These are phyloP conservation scores for Cottoperca gobio DNA, from an alignment of 2,797 vertebrate genomes.

Conservation along the genomic window DNA sequence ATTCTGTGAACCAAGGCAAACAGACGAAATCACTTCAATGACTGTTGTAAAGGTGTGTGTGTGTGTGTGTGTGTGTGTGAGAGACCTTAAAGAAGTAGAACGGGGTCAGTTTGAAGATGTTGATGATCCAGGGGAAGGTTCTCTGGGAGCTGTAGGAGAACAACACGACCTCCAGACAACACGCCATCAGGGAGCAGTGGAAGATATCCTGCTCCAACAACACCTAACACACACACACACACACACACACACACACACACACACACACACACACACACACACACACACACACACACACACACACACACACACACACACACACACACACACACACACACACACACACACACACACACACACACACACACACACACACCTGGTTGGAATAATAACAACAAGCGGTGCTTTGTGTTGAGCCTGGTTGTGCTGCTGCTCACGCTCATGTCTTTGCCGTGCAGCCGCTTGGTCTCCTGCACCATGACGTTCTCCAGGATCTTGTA, in stretches of 20 bases:
- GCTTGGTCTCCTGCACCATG: slow-evolving; percentile 91
- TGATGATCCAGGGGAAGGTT: slow-evolving; percentile 96
- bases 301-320: background rate
- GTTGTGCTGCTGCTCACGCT: slow-evolving; percentile 85
- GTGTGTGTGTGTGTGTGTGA: background rate
- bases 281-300: background rate
- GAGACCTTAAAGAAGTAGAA: slow-evolving; percentile 98
- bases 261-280: background rate
- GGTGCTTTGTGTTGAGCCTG: too few species aligned
- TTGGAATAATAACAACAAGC: too few species aligned
- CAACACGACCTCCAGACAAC: slow-evolving; percentile 95
- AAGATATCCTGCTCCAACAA: slow-evolving; percentile 95
- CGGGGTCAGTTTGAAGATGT: slow-evolving; percentile 87
- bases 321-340: too few species aligned
- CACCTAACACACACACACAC: slow-evolving; percentile 77
- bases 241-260: too few species aligned
- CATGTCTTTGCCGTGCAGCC: slow-evolving; percentile 95
- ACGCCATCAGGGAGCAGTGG: slow-evolving; percentile 93
- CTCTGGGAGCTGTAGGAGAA: slow-evolving; percentile 96
- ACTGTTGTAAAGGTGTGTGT: background rate
- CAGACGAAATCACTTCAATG: background rate
- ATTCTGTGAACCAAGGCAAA: background rate
- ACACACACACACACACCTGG: slow-evolving; percentile 29
- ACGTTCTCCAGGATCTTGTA: slow-evolving; percentile 96
- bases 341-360: slow-evolving; percentile 5